Evolutionary conservation across 1,140 invertebrate genomes (phyloP).

Genomic region (Orchesella cincta): DNA sequence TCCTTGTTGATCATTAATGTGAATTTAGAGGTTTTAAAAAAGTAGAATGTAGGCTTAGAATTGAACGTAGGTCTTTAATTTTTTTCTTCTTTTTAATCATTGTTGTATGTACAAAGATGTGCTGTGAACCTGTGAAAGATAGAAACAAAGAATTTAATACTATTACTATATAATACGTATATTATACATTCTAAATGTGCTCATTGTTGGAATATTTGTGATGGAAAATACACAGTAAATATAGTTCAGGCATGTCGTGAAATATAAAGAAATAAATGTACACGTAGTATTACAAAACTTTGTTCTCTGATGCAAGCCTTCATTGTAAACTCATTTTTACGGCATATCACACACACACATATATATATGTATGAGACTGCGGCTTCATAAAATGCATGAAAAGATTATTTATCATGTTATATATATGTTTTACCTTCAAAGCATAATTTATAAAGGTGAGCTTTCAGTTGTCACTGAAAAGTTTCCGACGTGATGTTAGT

Average conservation of each 20-base stretch:
- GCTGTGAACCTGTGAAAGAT: constrained; percentile 21
- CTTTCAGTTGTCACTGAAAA: not conserved
- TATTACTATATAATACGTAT: not conserved
- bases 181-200: constrained; percentile 15
- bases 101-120: constrained; percentile 11
- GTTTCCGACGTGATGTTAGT: not conserved
- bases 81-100: too few species aligned
- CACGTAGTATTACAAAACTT: not conserved
- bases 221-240: not conserved
- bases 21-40: too few species aligned
- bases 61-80: too few species aligned
- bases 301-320: not conserved
- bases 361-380: not conserved
- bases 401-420: not conserved
- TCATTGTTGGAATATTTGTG: constrained; percentile 22
- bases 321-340: not conserved
- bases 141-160: not conserved
- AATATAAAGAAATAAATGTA: not conserved
- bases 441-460: too few species aligned
- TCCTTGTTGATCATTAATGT: too few species aligned
- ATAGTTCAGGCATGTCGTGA: not conserved
- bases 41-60: too few species aligned
- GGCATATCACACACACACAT: not conserved
- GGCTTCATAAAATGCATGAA: too few species aligned
- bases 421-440: too few species aligned